phyloP scores from a whole-genome alignment of 2,888 invertebrate genomes.

The Athalia cordata region DNA sequence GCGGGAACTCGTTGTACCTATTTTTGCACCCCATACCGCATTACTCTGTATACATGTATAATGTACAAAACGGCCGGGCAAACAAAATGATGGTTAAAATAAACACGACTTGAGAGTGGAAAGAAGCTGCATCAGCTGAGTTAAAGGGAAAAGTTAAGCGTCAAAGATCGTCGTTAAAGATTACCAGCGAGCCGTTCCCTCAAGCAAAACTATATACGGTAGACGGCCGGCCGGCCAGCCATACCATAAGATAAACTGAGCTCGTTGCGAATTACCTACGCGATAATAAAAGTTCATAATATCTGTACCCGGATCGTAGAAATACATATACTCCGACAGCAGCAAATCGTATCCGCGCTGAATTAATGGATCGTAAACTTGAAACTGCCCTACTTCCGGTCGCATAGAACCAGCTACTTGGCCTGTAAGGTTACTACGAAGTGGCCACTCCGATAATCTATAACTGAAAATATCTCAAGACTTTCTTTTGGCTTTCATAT shows the following conservation, averaged over 20 bases:
- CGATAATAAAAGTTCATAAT: constrained; percentile 17
- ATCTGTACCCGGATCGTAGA: background rate
- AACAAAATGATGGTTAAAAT: background rate
- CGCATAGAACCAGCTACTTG: no score
- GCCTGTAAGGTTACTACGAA: no score
- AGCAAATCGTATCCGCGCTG: background rate
- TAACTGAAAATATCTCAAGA: no score
- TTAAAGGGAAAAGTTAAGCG: background rate
- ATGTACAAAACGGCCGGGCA: background rate
- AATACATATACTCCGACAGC: background rate
- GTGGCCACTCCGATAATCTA: background rate
- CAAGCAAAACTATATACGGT: no score
- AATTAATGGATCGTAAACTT: constrained; percentile 18
- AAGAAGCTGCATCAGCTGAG: background rate
- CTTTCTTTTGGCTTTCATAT: no score
- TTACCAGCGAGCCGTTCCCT: no score
- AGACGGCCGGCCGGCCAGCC: no score
- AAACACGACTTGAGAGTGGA: background rate
- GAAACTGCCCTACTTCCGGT: background rate
- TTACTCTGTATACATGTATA: no score
- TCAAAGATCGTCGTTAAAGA: background rate
- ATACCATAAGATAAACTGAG: background rate
- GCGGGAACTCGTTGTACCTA: no score
- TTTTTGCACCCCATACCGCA: no score
- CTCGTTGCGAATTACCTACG: background rate